Evolutionary conservation across 2,797 vertebrate species (phyloP), one percentile per base, ranked within the genome.

Genomic region (Oreonectes daqikongensis): DNA sequence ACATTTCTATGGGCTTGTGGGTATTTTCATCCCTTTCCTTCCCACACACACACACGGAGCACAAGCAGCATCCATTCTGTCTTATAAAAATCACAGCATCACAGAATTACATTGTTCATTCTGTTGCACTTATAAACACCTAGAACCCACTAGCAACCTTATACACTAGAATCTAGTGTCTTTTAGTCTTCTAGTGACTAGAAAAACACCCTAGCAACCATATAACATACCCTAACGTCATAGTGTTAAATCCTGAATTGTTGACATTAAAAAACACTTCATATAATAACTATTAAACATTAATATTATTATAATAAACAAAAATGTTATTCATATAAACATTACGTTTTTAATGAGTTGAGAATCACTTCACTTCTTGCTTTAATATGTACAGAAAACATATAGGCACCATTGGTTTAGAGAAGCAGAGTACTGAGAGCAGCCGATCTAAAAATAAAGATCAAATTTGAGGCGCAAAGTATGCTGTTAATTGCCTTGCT

Each of bases 401-500:
- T 35, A 35, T 35, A 35, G 32, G 0, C 32, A 7, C 32, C 7
- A 35, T 6, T 35, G 35, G 8, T 35, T 10, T 10, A 35, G 35
- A 35, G 35, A 10, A 35, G 35, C 35, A 35, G 9, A 10, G 18
- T 24, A 8, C 40, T 42, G 40, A 42, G 40, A 42, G 38, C 20
- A 46, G 20, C n/a, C 28, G 60, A 32, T 72, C 40, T 52, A 67
- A 67, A 65, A 79, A 57, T 72, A 26, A 14, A 55, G 72, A 53
- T 57, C 35, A 75, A n/a, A n/a, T n/a, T n/a, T n/a, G n/a, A 73
- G 57, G 18, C 28, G 10, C 12, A 32, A 26, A 44, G 50, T 22
- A 35, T 40, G 53, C 65, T 35, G 64, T 59, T 79, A 74, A 74
- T 74, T 74, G 77, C 53, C 15, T 42, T 61, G 46, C 71, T 69